Evolutionary conservation across 35 echinoderm and acorn worm species (phyloP).

Genomic region (Apostichopus japonicus): DNA sequence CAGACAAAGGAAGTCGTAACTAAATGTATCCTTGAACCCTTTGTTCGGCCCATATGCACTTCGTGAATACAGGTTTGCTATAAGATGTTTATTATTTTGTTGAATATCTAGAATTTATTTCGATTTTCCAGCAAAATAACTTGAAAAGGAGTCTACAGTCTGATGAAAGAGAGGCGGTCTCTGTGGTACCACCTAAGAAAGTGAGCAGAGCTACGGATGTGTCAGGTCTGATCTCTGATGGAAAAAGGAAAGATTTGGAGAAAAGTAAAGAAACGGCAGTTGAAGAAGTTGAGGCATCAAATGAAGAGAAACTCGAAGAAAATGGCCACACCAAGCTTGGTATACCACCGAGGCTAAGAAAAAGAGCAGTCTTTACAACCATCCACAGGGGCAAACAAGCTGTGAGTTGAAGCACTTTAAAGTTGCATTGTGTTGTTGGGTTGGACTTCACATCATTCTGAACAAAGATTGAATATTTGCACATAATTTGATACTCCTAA

Average conservation of each 20-base stretch:
- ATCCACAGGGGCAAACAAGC: conserved; percentile 15
- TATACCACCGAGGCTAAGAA: conserved; percentile 17
- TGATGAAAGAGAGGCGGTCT: conserved; percentile 5
- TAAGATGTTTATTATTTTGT: too few relatives aligned
- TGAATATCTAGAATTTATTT: background rate
- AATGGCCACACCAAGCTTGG: background rate
- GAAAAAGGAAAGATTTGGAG: background rate
- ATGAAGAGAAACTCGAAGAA: conserved; percentile 3
- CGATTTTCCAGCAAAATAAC: background rate
- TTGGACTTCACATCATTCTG: background rate
- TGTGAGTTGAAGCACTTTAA: background rate
- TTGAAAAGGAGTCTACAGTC: conserved; percentile 1
- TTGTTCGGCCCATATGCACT: too few relatives aligned
- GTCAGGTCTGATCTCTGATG: background rate
- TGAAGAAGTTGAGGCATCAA: background rate
- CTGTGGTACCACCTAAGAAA: conserved; percentile 24
- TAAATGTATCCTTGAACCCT: too few relatives aligned
- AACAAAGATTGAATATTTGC: background rate
- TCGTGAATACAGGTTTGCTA: too few relatives aligned
- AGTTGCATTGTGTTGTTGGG: background rate
- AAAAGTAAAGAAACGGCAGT: background rate
- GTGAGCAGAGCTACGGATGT: conserved; percentile 16
- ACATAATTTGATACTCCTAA: too few relatives aligned
- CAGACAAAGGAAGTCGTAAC: too few relatives aligned
- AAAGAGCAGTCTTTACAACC: conserved; percentile 27